Conservation (phyloP, 2,113 vertebrate species). For the Pygoscelis adeliae region DNA sequence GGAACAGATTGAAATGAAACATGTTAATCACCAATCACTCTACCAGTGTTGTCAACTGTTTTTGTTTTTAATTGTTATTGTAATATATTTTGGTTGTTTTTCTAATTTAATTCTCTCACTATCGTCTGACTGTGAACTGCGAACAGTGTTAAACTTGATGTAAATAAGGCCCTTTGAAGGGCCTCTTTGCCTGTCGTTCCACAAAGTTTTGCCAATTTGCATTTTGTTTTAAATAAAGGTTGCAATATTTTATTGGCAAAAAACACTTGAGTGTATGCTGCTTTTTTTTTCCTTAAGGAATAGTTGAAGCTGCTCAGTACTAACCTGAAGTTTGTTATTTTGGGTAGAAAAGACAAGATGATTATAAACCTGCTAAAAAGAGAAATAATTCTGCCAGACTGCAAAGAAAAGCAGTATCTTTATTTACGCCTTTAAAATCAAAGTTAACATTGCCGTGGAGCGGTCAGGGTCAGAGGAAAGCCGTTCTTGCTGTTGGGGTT, state of each 20-base stretch:
- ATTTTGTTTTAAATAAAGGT: slow-evolving; percentile 84
- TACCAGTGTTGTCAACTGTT: slow-evolving; percentile 80
- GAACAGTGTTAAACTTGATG: slow-evolving; percentile 99
- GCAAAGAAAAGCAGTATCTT: neutral
- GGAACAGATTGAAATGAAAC: slow-evolving; percentile 31
- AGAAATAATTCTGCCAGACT: neutral
- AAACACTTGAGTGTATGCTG: neutral
- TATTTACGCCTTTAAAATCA: neutral
- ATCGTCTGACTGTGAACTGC: slow-evolving; percentile 99
- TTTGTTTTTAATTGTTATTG: slow-evolving; percentile 86
- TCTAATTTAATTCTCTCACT: slow-evolving; percentile 96
- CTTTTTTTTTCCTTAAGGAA: neutral
- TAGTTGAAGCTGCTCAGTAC: neutral
- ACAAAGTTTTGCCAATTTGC: slow-evolving; percentile 78
- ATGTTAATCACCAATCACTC: slow-evolving; percentile 64
- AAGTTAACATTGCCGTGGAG: accelerated
- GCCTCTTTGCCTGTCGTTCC: slow-evolving; percentile 75
- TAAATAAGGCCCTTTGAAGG: slow-evolving; percentile 85
- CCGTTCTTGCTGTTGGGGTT: neutral
- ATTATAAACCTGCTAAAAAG: neutral
- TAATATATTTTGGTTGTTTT: slow-evolving; percentile 91
- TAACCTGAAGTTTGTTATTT: neutral
- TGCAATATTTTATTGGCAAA: slow-evolving; percentile 83
- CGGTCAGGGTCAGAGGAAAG: neutral
- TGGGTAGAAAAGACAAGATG: neutral